Percentiles rank a stretch among this genome's conserved stretches.
Conservation (phyloP, 2,797 vertebrate genomes). For the Pseudopleuronectes americanus region DNA sequence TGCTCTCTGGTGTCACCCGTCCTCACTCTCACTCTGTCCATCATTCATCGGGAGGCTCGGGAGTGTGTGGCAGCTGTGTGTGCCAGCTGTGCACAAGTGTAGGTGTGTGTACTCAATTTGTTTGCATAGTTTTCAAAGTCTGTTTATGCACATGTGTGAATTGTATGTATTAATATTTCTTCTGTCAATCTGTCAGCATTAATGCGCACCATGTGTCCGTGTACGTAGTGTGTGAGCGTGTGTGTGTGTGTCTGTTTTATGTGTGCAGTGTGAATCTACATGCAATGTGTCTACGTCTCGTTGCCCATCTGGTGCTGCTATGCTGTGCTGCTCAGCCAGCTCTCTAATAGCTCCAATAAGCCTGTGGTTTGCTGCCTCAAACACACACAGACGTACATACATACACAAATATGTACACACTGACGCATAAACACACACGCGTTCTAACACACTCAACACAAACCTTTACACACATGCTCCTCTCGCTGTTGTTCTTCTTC, state of each 20-base stretch:
- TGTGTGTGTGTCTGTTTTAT: constrained; percentile 29
- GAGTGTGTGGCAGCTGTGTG: constrained; percentile 59
- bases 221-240: constrained; percentile 25
- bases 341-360: constrained; percentile 86
- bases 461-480: constrained; percentile 69
- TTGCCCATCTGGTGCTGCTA: constrained; percentile 85
- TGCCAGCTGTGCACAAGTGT: constrained; percentile 66
- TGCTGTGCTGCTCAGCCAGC: constrained; percentile 78
- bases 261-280: constrained; percentile 51
- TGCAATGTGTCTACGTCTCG: constrained; percentile 62
- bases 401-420: constrained; percentile 68
- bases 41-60: constrained; percentile 53
- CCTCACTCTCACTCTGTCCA: constrained; percentile 65
- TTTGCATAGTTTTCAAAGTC: constrained; percentile 74
- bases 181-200: constrained; percentile 69
- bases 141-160: constrained; percentile 70
- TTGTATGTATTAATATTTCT: constrained; percentile 71
- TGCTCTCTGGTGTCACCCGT: constrained; percentile 72
- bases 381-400: constrained; percentile 55
- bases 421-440: constrained; percentile 34
- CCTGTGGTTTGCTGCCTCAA: constrained; percentile 84
- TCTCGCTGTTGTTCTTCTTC: constrained; percentile 79
- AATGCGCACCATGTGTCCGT: constrained; percentile 65
- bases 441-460: constrained; percentile 60
- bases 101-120: constrained; percentile 73